Evolutionary conservation across 2,797 vertebrate genomes (phyloP), one percentile per base, ranked within the genome.

Genomic region (Phalloptychus januarius): DNA sequence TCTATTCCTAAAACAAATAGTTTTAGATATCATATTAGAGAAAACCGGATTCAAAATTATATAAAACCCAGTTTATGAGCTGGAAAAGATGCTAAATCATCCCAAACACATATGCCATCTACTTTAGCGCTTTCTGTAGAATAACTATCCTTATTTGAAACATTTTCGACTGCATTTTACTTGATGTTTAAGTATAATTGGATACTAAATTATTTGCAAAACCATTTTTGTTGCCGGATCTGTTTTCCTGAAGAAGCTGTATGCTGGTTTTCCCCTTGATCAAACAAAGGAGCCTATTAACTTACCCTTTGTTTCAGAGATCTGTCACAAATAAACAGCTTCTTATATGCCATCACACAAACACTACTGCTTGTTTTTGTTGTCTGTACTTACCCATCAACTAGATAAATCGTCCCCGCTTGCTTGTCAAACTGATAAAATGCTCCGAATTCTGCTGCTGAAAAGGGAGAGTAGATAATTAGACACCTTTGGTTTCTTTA

Each of bases 401-500:
- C 72, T 70, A 83, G 72, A 87, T 86, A 79, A 79, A 89, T 87
- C 79, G 83, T 83, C 83, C 67, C 75, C 8, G 40, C 77, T 79
- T 25, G 38, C 71, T 61, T 81, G 82, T 84, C 61, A 33, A 75
- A 74, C 67, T 11, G 42, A 74, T 13, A 61, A 18, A 45, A 67
- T 83, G 67, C 44, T 20, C 25, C 38, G 40, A 82, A 83, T 87
- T 86, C 78, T 77, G 44, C 72, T 8, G 36, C 65, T 42, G 70
- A 40, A 83, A 80, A 86, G 56, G 72, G 81, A 88, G 85, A 79
- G 90, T 86, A 91, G 89, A 91, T 86, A 90, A 92, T 93, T 92
- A 88, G n/a, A 90, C 78, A 69, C 71, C 67, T 75, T 84, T 73
- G 61, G 58, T 88, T 80, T 88, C 80, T 42, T 70, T 74, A 71